phyloP scores from a whole-genome alignment of 2,113 vertebrate species.

The Daboia siamensis region DNA sequence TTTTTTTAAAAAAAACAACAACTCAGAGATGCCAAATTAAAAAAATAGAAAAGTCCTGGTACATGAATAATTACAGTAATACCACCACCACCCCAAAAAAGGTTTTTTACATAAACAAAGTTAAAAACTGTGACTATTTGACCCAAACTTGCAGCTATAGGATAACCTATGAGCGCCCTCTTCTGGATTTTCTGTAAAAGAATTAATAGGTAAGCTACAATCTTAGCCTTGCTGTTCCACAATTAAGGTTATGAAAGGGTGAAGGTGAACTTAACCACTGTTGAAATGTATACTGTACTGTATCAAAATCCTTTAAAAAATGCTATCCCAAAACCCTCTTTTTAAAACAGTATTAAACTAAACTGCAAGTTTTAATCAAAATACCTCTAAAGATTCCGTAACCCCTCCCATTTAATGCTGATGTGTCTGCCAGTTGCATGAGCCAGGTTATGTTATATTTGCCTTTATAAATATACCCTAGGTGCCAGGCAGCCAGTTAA shows the following conservation, averaged over 20 bases:
- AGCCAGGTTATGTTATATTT: background rate
- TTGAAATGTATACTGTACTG: background rate
- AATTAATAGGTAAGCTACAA: constrained; percentile 31
- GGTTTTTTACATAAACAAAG: constrained; percentile 25
- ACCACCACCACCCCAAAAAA: background rate
- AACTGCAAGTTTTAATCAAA: background rate
- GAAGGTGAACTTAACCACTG: background rate
- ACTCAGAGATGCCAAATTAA: background rate
- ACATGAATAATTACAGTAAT: background rate
- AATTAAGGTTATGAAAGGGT: background rate
- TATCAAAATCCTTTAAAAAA: background rate
- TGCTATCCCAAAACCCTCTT: background rate
- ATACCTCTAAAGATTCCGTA: background rate
- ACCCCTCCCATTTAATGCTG: background rate
- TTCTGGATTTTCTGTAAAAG: constrained; percentile 58
- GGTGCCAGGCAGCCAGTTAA: constrained; percentile 20
- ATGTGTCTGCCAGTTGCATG: constrained; percentile 19
- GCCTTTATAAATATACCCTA: background rate
- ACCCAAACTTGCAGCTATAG: constrained; percentile 30
- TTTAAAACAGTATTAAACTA: background rate
- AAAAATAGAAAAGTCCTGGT: background rate
- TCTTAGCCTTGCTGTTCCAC: background rate
- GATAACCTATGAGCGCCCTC: constrained; percentile 61
- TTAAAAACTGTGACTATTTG: background rate
- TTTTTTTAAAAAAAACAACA: background rate